A percentile compares a stretch with the other conserved stretches of the same genome.
phyloP scores from a whole-genome alignment of 1,140 invertebrate species.

The Pogonomyrmex californicus region DNA sequence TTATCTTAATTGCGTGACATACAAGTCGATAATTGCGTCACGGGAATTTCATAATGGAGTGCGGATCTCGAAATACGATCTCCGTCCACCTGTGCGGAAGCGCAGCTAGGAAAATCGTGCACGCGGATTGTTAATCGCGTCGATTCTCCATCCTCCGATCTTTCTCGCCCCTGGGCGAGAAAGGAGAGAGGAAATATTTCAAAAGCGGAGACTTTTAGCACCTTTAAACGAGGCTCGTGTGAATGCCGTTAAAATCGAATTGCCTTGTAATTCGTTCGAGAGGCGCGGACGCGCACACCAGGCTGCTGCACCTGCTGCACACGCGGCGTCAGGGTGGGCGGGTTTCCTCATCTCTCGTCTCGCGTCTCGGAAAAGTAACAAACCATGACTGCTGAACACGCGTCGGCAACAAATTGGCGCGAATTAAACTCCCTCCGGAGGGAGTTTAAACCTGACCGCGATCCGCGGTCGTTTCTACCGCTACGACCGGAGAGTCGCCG shows the following conservation, averaged over 20 bases:
- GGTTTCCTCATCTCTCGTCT: constrained; percentile 62
- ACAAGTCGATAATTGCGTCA: constrained; percentile 24
- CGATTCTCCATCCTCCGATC: not conserved
- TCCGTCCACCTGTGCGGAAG: too few relatives aligned
- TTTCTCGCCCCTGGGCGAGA: not conserved
- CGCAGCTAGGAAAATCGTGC: too few relatives aligned
- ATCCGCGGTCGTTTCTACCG: constrained; percentile 10
- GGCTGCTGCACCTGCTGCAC: constrained; percentile 3
- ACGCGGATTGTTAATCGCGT: too few relatives aligned
- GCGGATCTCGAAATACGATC: not conserved
- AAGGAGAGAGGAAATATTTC: constrained; percentile 8
- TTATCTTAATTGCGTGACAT: constrained; percentile 42
- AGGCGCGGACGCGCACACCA: not conserved
- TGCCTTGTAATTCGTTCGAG: constrained; percentile 60
- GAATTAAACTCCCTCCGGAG: constrained; percentile 76
- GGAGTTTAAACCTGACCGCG: constrained; percentile 73
- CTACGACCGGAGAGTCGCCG: not conserved
- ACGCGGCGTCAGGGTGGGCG: constrained; percentile 41
- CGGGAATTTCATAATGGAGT: constrained; percentile 23
- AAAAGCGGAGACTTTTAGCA: not conserved
- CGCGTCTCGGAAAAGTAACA: constrained; percentile 44
- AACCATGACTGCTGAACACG: constrained; percentile 68
- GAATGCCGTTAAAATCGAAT: constrained; percentile 21
- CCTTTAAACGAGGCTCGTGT: not conserved
- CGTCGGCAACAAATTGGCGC: constrained; percentile 74